A percentile compares a stretch with the other conserved stretches of the same genome.
Evolutionary conservation across 64 coral and sea anemone species (phyloP).

Genomic region (Actinia equina): DNA sequence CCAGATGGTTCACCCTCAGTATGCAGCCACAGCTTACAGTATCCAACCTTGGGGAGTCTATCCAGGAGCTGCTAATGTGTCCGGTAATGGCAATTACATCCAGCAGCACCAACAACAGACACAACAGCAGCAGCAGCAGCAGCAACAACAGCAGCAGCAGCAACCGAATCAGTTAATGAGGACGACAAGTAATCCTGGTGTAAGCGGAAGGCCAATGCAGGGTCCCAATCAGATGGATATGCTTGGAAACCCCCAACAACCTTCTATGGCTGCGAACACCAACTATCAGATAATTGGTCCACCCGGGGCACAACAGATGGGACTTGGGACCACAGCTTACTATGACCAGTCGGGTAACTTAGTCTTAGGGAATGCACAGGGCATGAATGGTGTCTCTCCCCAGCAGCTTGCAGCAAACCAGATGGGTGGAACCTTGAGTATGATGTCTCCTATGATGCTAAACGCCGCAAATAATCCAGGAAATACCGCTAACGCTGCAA

Average conservation of each 20-base stretch:
- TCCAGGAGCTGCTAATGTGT: constrained; percentile 48
- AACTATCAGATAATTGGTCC: constrained; percentile 98
- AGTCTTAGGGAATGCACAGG: constrained; percentile 78
- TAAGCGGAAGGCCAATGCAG: constrained; percentile 67
- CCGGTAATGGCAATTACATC: constrained; percentile 51
- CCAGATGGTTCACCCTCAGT: constrained; percentile 82
- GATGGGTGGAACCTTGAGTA: constrained; percentile 75
- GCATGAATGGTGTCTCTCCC: constrained; percentile 67
- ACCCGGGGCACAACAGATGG: constrained; percentile 64
- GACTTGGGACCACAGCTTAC: constrained; percentile 76
- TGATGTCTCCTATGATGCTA: constrained; percentile 84
- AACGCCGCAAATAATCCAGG: constrained; percentile 59
- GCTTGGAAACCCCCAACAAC: constrained; percentile 67
- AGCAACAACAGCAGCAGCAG: constrained; percentile 69
- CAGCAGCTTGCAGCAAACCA: constrained; percentile 86
- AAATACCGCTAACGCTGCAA: constrained; percentile 17
- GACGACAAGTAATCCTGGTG: constrained; percentile 49
- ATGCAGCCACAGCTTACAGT: constrained; percentile 79
- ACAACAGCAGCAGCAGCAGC: constrained; percentile 58
- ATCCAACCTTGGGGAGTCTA: constrained; percentile 90
- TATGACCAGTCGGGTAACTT: constrained; percentile 97
- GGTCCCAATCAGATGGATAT: constrained; percentile 61
- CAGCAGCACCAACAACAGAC: constrained; percentile 75
- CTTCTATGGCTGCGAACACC: constrained; percentile 61
- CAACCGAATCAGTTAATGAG: constrained; percentile 77